phyloP scores from a whole-genome alignment of 2,888 invertebrate species.

The Sylvicola cinctus region DNA sequence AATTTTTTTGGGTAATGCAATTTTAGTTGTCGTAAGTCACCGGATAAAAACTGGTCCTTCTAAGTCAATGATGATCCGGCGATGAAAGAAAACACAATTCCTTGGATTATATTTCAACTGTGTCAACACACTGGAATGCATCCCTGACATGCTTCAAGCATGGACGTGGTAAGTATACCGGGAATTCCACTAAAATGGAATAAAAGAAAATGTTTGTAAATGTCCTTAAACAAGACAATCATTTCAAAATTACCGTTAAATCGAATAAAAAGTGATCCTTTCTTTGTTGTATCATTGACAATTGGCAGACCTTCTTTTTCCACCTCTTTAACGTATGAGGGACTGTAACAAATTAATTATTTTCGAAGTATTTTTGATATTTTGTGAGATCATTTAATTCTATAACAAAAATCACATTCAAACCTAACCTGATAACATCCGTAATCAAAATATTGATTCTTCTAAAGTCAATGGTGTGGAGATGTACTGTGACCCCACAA shows the following conservation, averaged over 20 bases:
- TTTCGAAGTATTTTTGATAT: constrained; percentile 2
- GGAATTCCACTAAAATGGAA: constrained; percentile 27
- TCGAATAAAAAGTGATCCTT: constrained; percentile 46
- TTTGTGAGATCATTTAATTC: constrained; percentile 2
- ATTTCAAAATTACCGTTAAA: constrained; percentile 30
- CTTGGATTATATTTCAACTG: too few species aligned
- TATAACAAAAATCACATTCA: constrained; percentile 5
- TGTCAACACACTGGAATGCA: constrained; percentile 1
- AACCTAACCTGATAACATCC: constrained; percentile 49
- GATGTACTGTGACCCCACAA: constrained; percentile 40
- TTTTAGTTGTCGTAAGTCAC: too few species aligned
- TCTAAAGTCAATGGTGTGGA: constrained; percentile 50
- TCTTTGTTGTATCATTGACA: constrained; percentile 34
- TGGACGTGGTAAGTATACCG: constrained; percentile 28
- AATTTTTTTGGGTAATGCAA: too few species aligned
- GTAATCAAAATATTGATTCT: constrained; percentile 44
- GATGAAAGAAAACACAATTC: too few species aligned
- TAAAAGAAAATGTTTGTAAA: background rate
- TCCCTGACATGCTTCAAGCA: constrained; percentile 18
- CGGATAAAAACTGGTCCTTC: too few species aligned
- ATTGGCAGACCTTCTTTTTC: constrained; percentile 54
- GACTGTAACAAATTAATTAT: constrained; percentile 20
- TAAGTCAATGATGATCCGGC: too few species aligned
- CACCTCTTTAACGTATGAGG: constrained; percentile 45
- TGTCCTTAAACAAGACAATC: background rate